Conservation (phyloP, 1,140 invertebrate species). For the Drosophila carrolli region DNA sequence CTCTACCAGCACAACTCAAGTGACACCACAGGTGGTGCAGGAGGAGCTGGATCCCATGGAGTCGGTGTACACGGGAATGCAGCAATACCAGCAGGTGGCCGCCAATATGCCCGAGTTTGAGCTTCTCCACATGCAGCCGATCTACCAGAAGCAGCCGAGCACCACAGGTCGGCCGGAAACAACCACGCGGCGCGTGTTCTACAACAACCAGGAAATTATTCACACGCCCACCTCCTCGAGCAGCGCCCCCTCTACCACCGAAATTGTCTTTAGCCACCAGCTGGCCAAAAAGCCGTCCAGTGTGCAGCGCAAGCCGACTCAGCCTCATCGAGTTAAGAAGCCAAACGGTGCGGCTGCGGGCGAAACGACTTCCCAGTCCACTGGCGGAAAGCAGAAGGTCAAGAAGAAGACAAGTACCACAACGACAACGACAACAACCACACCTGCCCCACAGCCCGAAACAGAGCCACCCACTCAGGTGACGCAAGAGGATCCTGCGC, state of each 20-base stretch:
- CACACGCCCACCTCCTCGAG: slow-evolving; percentile 54
- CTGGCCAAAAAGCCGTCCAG: slow-evolving; percentile 64
- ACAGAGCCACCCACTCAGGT: slow-evolving; percentile 27
- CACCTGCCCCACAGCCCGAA: slow-evolving; percentile 38
- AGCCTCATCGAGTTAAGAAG: slow-evolving; percentile 65
- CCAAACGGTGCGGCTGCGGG: slow-evolving; percentile 43
- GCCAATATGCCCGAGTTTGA: slow-evolving; percentile 74
- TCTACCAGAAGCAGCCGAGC: slow-evolving; percentile 70
- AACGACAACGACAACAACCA: slow-evolving; percentile 51
- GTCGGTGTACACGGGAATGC: slow-evolving; percentile 79
- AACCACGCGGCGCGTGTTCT: slow-evolving; percentile 71
- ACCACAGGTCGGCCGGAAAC: slow-evolving; percentile 57
- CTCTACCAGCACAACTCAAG: slow-evolving; percentile 56
- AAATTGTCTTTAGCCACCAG: slow-evolving; percentile 31
- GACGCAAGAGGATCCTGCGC: slow-evolving; percentile 24
- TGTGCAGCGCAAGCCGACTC: slow-evolving; percentile 56
- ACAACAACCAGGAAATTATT: slow-evolving; percentile 77
- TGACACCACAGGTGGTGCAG: slow-evolving; percentile 78
- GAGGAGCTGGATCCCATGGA: slow-evolving; percentile 77
- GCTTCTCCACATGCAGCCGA: slow-evolving; percentile 72
- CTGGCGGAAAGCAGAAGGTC: slow-evolving; percentile 63
- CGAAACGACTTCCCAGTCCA: slow-evolving; percentile 18
- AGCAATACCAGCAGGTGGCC: slow-evolving; percentile 74
- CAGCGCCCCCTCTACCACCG: slow-evolving; percentile 30
- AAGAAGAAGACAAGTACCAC: slow-evolving; percentile 70